Base-by-base conservation (phyloP, 2,797 vertebrate genomes). In the Rhodeus uyekii region DNA sequence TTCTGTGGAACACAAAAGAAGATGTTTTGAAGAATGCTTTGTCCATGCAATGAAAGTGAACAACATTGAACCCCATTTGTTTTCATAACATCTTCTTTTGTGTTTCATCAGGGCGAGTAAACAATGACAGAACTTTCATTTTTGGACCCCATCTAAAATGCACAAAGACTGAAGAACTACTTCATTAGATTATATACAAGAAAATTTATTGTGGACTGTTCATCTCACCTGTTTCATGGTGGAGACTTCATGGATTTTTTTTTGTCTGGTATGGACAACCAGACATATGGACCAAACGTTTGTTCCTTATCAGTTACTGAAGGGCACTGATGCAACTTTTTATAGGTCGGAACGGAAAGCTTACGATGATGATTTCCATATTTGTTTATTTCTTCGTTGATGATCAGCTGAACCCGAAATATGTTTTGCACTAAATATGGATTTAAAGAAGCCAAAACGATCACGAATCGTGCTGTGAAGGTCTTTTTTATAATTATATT, bases 351-450 rank as follows among this genome's bases (percentile, higher is more conserved):
- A 64, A 74, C 80, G 79, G 76, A 80, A 86, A 80, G 86, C 73
- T 80, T 67, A 78, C 50, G 44, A 74, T 68, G 19, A 58, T 53
- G 19, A 61, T 58, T 60, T 80, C 42, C 19, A 63, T 44, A 39
- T 63, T 72, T 16, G 7, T 60, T 61, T 73, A 73, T 83, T 64
- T 72, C 42, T 82, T 67, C 63, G 42, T 86, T 64, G 69, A 76
- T 48, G 29, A 76, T 55, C 61, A 78, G 72, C n/a, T 77, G 83
- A 78, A 76, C 67, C 81, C 73, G 50, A 83, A 85, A 84, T 87
- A 86, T 76, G 75, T 80, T 58, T 89, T 90, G 87, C 87, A 89
- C 87, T 89, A 89, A 81, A 84, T 64, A 82, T 83, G 82, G 83
- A 86, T 80, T 88, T 78, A 29, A 72, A 85, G 42, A 84, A 88